Evolutionary conservation across 37 sponge, comb jelly and placozoan genomes (phyloP), one percentile per base, ranked within the genome.

Genomic region (Oscarella lobularis): DNA sequence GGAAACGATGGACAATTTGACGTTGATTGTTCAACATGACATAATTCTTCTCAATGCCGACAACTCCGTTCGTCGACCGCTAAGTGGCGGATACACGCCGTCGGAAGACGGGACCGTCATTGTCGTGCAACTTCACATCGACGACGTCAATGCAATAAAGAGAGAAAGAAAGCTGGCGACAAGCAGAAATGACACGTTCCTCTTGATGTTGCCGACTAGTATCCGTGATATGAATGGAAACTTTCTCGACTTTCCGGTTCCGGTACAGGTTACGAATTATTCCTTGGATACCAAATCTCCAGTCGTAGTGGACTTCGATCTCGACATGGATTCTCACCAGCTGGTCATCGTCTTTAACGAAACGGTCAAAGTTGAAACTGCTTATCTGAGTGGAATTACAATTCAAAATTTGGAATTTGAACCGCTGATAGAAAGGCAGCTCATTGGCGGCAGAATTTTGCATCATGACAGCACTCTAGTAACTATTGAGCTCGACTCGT

Each of bases 211-310:
- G 0, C 33, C 74, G 14, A 29, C 14, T 14, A 78, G 87, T 39
- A 82, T 93, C 34, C 34, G 31, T 38, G 94, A 93, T 38, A 88
- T 93, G 94, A 89, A 93, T 60, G 83, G 38, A 6, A 93, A 93
- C 77, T 41, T 2, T 66, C 83, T 93, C 1, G 79, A 79, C 38
- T 89, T 93, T 67, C 37, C 81, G 38, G 78, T 39, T 20, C 80
- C 84, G 4, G 54, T 79, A 31, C 72, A 78, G 55, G 94, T 86
- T 1, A 31, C 67, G 3, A 68, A 27, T 37, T 86, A 74, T 78
- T 36, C 69, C 6, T 41, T 40, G 66, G 94, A 93, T 40, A 79
- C 85, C 0, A 75, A 73, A 54, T 3, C 48, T 6, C 94, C 94
- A 74, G 39, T 83, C 1, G 60, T 89, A 2, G 85, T 89, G 0